Conservation (phyloP, 2,888 invertebrate genomes). For the Agrochola lychnidis region DNA sequence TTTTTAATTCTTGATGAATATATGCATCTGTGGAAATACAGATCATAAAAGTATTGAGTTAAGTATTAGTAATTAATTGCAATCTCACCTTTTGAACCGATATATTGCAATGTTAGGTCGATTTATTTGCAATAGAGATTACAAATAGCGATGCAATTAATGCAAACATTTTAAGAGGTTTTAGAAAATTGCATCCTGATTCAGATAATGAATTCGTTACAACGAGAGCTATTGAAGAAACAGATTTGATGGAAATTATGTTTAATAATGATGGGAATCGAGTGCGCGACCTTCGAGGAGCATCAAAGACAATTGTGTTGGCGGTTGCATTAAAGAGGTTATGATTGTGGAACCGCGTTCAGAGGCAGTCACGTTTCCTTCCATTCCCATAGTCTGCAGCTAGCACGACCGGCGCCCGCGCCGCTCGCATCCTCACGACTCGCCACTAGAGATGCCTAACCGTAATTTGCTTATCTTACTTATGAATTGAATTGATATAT, state of each 20-base stretch:
- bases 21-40: constrained; percentile 25
- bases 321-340: constrained; percentile 52
- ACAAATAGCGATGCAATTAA: constrained; percentile 28
- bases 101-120: constrained; percentile 38
- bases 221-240: constrained; percentile 17
- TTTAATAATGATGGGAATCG: constrained; percentile 38
- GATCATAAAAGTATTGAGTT: constrained; percentile 28
- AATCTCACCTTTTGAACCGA: constrained; percentile 48
- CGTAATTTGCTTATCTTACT: constrained; percentile 53
- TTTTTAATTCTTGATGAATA: not conserved
- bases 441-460: constrained; percentile 38
- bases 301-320: constrained; percentile 53
- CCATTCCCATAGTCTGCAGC: constrained; percentile 62
- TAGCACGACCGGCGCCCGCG: constrained; percentile 42
- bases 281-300: constrained; percentile 53
- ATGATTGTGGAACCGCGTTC: constrained; percentile 62
- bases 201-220: constrained; percentile 24
- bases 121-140: constrained; percentile 55
- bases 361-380: constrained; percentile 66
- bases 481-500: constrained; percentile 56
- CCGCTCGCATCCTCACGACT: constrained; percentile 58
- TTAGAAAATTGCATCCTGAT: constrained; percentile 20
- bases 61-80: constrained; percentile 36
- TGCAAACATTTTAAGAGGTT: constrained; percentile 4
- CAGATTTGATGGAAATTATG: constrained; percentile 34